phyloP scores from a whole-genome alignment of 2,888 invertebrate species.

The Agrochola circellaris region DNA sequence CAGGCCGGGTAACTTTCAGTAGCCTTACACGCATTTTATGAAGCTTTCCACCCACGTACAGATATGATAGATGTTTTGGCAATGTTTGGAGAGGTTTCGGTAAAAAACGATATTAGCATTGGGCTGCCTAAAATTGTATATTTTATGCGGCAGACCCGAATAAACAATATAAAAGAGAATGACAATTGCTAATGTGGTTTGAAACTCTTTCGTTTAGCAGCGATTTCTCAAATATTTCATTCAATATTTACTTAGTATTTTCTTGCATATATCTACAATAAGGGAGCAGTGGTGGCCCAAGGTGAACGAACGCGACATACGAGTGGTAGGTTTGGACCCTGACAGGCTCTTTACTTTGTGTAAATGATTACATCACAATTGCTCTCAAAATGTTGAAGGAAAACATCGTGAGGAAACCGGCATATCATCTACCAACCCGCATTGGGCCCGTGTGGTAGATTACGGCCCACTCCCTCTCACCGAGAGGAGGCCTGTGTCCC shows the following conservation, averaged over 20 bases:
- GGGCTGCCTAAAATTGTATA: constrained; percentile 22
- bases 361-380: too few species aligned
- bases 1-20: constrained; percentile 26
- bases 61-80: constrained; percentile 52
- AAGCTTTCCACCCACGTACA: constrained; percentile 38
- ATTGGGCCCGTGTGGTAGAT: too few species aligned
- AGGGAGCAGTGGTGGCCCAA: too few species aligned
- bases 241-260: neutral
- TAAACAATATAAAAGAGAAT: constrained; percentile 15
- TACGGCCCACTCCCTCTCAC: too few species aligned
- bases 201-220: neutral
- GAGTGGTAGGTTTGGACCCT: too few species aligned
- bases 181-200: constrained; percentile 3
- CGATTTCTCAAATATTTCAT: neutral
- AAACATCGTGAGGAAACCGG: too few species aligned
- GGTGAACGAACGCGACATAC: too few species aligned
- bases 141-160: constrained; percentile 36
- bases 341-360: too few species aligned
- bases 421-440: too few species aligned
- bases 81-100: constrained; percentile 44
- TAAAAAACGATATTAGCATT: constrained; percentile 37
- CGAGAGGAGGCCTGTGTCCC: too few species aligned
- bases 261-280: neutral
- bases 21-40: constrained; percentile 40
- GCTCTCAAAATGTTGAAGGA: too few species aligned